Evolutionary conservation across 2,797 vertebrate species (phyloP), one percentile per base, ranked within the genome.

Genomic region (Calcarius lapponicus): DNA sequence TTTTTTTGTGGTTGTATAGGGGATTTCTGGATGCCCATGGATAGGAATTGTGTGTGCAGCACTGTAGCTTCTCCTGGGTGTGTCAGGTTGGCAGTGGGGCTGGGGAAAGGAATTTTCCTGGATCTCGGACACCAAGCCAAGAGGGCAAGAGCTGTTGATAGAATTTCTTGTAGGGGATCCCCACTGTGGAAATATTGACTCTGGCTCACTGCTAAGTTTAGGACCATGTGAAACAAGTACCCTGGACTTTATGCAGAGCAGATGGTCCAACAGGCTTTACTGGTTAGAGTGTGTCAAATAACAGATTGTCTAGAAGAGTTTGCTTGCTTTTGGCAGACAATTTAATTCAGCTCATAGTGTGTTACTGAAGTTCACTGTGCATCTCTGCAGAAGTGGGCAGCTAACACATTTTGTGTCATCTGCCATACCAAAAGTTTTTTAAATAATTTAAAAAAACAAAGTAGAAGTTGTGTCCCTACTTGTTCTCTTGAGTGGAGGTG

Each of bases 271-370:
- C 93, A 97, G 95, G 84, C 83, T 95, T 86, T 84, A 83, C 93
- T 90, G 94, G 74, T 90, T 93, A 92, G 91, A 94, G 85, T 96
- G 97, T 97, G 94, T 94, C 83, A 94, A 95, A 88, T 64, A 96
- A 97, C 97, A 97, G 97, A 97, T 96, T 97, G 97, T 67, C 95
- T 97, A n/a, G 91, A 92, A 96, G 95, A 92, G 90, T 97, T 96
- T 95, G 56, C 93, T 88, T 95, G 83, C 70, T 92, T 92, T 89
- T 97, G 93, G 96, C 92, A 92, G 91, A 92, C 92, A 75, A 76
- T 92, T 94, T 96, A 93, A 92, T 79, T 93, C 86, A 45, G 70
- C 89, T 92, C 56, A 19, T 65, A 61, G 80, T 10, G 13, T 56
- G 61, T 45, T 95, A 48, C 79, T 28, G 36, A 89, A 90, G 83